Evolutionary conservation across 2,797 vertebrate species (phyloP).

Genomic region (Acanthopagrus latus): DNA sequence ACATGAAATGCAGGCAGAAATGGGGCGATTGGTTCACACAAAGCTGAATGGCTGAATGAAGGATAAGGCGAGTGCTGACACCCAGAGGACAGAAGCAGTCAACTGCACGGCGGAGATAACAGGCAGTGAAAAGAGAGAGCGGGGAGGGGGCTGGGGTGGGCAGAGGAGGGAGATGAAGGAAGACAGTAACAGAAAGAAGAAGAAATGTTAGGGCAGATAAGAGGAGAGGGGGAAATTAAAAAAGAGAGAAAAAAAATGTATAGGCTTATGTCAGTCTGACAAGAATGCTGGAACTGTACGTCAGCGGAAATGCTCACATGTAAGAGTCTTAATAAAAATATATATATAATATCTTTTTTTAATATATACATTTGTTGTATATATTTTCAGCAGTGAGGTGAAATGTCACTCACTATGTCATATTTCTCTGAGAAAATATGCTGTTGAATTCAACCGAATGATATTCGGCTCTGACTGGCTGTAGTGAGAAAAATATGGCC

Average conservation of each 20-base stretch:
- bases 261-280: conserved; percentile 27
- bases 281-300: conserved; percentile 16
- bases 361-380: not conserved
- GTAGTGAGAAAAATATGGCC: not conserved
- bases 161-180: conserved; percentile 37
- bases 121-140: conserved; percentile 52
- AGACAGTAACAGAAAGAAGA: conserved; percentile 62
- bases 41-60: conserved; percentile 69
- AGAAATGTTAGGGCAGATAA: conserved; percentile 61
- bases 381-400: conserved; percentile 12
- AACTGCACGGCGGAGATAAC: conserved; percentile 82
- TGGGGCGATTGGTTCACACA: conserved; percentile 48
- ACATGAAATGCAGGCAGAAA: conserved; percentile 67
- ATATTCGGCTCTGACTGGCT: conserved; percentile 6
- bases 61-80: conserved; percentile 87
- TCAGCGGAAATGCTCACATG: conserved; percentile 11
- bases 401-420: not conserved
- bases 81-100: conserved; percentile 87
- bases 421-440: not conserved
- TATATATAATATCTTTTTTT: too few relatives aligned
- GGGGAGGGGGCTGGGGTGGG: not conserved
- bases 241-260: conserved; percentile 9
- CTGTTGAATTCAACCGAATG: not conserved
- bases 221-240: conserved; percentile 52
- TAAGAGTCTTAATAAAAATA: conserved; percentile 1